Base-by-base conservation (phyloP, 2,888 invertebrate genomes). In the Orthosia gracilis region DNA sequence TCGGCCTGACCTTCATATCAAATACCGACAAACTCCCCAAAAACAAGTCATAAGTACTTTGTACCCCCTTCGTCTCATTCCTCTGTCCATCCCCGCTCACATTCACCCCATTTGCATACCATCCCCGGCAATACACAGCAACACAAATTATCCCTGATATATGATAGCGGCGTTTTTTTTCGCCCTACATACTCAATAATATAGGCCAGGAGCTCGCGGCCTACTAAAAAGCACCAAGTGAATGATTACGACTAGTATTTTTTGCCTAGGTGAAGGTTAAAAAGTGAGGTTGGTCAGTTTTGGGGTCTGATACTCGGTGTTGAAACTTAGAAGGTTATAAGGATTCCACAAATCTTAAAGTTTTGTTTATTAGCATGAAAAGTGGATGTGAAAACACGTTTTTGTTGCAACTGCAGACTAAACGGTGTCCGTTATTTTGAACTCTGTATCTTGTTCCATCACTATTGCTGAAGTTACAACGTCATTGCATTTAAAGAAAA, bases 131-230 rank as follows among this genome's bases (percentile, higher is more conserved):
- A 74, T 72, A 85, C 73, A 75, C 61, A 75, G 71, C 67, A 81
- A 76, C 71, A 78, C 84, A 82, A 84, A 82, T 84, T 84, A 84
- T 86, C 63, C n/a, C 66, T 86, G 73, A 84, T 82, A 79, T 82
- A 84, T 78, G 81, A 84, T 73, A 69, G 65, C 49, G 26, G 47
- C n/a, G 55, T 71, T 73, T 82, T 82, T n/a, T 75, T 52, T 31
- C 69, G 64, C 49, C 76, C 69, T 64, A 77, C 63, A 55, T 79
- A 68, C 70, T 75, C 59, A 52, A 62, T 71, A 71, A 70, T 64
- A 76, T 81, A 84, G 78, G 26, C 75, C 52, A 72, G 59, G 73
- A 84, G 84, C 21, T 21, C 13, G 64, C 17, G 7, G n/a, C 3
- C 21, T 15, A 23, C 23, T 58, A 72, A 76, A 84, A 78, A 61